Evolutionary conservation across 1,140 invertebrate genomes (phyloP).

Genomic region (Heliothis virescens): DNA sequence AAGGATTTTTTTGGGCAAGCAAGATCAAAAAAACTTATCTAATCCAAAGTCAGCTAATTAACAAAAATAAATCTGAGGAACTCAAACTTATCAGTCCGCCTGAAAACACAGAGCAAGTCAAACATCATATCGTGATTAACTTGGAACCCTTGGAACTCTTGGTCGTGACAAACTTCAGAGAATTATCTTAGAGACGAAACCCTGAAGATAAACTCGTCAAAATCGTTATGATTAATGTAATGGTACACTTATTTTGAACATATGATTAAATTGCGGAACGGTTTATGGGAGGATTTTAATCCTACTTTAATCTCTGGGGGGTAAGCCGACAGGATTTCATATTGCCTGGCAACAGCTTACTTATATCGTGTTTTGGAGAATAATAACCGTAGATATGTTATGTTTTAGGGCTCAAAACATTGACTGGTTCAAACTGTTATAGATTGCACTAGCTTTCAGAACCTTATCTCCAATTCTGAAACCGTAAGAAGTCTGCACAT

Average conservation of each 20-base stretch:
- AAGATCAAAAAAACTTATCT: background rate
- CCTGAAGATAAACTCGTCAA: background rate
- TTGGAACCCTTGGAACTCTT: background rate
- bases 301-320: background rate
- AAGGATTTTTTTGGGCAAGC: background rate
- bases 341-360: too few species aligned
- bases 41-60: slow-evolving; percentile 11
- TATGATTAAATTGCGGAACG: background rate
- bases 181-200: background rate
- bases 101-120: background rate
- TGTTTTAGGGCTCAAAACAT: too few species aligned
- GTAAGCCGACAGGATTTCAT: too few species aligned
- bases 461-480: too few species aligned
- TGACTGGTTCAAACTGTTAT: too few species aligned
- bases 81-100: background rate
- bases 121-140: background rate
- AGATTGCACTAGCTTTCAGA: too few species aligned
- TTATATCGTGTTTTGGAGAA: too few species aligned
- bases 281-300: background rate
- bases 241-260: background rate
- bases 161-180: background rate
- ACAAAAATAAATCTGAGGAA: slow-evolving; percentile 1
- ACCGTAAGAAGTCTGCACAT: too few species aligned
- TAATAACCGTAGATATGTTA: too few species aligned
- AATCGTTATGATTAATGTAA: slow-evolving; percentile 1